phyloP scores from a whole-genome alignment of 1,140 invertebrate genomes.

The Drosophila burlai region DNA sequence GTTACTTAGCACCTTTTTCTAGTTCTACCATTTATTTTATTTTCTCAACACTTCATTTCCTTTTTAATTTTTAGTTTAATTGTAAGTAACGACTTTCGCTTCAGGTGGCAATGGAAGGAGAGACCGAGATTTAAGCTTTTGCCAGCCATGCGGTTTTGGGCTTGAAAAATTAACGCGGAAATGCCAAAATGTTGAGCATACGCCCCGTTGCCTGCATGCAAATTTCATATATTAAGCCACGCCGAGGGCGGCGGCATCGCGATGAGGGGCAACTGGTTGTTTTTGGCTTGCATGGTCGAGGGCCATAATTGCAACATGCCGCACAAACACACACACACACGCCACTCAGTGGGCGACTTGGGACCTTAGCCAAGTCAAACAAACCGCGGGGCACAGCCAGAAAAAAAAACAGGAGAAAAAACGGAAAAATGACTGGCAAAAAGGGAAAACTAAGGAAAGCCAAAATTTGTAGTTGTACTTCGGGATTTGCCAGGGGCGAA shows the following conservation, averaged over 20 bases:
- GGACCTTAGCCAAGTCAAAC: slow-evolving; percentile 69
- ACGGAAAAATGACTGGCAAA: slow-evolving; percentile 18
- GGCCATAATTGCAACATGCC: slow-evolving; percentile 83
- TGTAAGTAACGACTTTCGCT: slow-evolving; percentile 1
- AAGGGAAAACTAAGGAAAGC: slow-evolving; percentile 30
- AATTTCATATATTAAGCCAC: slow-evolving; percentile 71
- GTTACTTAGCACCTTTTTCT: background rate
- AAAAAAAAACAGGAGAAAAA: slow-evolving; percentile 21
- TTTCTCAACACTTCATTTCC: background rate
- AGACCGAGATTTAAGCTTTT: slow-evolving; percentile 6
- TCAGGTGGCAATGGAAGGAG: slow-evolving; percentile 4
- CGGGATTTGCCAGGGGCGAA: background rate
- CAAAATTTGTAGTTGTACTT: slow-evolving; percentile 23
- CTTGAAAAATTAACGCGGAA: slow-evolving; percentile 72
- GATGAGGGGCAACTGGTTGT: slow-evolving; percentile 22
- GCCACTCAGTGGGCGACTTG: background rate
- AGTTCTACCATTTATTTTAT: background rate
- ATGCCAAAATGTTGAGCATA: slow-evolving; percentile 73
- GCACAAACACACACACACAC: slow-evolving; percentile 27
- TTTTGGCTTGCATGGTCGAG: slow-evolving; percentile 72
- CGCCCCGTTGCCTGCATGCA: slow-evolving; percentile 68
- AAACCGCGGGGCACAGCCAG: slow-evolving; percentile 61
- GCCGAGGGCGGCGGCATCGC: slow-evolving; percentile 21
- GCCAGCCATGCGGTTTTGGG: slow-evolving; percentile 14
- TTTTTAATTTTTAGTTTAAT: slow-evolving; percentile 18